Evolutionary conservation across 1,140 invertebrate species (phyloP), one percentile per base, ranked within the genome.

Genomic region (Microplitis mediator): DNA sequence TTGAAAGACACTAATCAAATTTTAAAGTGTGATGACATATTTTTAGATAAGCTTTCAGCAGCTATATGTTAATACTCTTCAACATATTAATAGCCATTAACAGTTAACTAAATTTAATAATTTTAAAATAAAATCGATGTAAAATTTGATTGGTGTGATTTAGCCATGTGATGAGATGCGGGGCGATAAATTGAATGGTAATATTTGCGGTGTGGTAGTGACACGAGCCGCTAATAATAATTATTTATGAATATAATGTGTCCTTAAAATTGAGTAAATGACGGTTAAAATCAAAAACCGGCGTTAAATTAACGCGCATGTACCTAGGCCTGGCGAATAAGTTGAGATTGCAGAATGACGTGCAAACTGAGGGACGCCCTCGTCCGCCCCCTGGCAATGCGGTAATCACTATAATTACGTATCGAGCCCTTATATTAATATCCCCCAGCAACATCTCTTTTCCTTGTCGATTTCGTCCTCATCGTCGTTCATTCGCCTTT

Each of bases 361-460:
- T 87, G 85, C 84, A 86, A 87, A 86, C 83, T 86, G 82, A 82
- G 82, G 79, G 84, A 86, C 85, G 85, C 83, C 85, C 82, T 85
- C 83, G 81, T 85, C 83, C 85, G 84, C 83, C 84, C 84, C 80
- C 78, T 83, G 86, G 84, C 85, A 86, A 85, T 87, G 83, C 85
- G 81, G 81, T 86, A 87, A 87, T 87, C 82, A 87, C 86, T 86
- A 87, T 86, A 87, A 87, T 86, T 87, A 86, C 81, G 84, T 81
- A 85, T 86, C 83, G 82, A 84, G 85, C 83, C 85, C 84, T 86
- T 86, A 84, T 85, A 85, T 87, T 86, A 86, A 87, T 87, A 86
- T 85, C 82, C 84, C 81, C 79, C 77, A 82, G 84, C 81, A 80
- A 83, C 73, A 71, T 84, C 81, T 81, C 74, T 80, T 79, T 45